Base-by-base conservation (phyloP, 53 echinoderm and acorn worm species). In the Luidia sarsii region DNA sequence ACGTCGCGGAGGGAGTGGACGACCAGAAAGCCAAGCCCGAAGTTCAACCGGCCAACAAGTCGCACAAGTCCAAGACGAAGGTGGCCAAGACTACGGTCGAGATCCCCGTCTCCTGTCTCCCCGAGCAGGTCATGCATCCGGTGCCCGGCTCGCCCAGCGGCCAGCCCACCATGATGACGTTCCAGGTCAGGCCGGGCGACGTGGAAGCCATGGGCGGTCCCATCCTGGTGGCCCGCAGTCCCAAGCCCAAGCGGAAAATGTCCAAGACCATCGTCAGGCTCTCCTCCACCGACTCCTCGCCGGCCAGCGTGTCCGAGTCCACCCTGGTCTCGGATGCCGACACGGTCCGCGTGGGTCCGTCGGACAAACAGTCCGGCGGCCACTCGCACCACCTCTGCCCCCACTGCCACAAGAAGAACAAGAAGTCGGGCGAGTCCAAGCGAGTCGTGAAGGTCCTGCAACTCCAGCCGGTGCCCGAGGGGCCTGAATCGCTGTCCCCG, bases 141-240 rank as follows among this genome's bases (percentile, higher is more conserved):
- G 46, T 60, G 11, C n/a, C 59, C 10, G 75, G 75, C 18, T 46
- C 25, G 19, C 0, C 59, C 6, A 13, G 60, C 13, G 14, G 33
- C 45, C 77, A 61, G 31, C 64, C 86, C 18, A 66, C 64, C 39
- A 90, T 82, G 16, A 90, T 94, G 62, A 94, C 90, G 30, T 94
- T 94, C 67, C 88, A 86, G 32, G 94, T 94, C 0, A 64, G 82
- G 16, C 82, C 88, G 4, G 73, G 51, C 34, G 70, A 85, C 32
- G 50, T 74, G 7, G 71, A 83, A 4, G 84, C 67, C 2, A 62
- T 82, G 27, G 88, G 82, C 32, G 94, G 94, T 18, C 88, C 90
- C 2, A 65, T 94, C 57, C 43, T 88, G 21, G 77, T 94, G 48
- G 57, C 90, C 15, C 81, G 87, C 8, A 90, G 81, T 53, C 82